phyloP scores from a whole-genome alignment of 2,797 vertebrate genomes.

The Leptodactylus fallax region DNA sequence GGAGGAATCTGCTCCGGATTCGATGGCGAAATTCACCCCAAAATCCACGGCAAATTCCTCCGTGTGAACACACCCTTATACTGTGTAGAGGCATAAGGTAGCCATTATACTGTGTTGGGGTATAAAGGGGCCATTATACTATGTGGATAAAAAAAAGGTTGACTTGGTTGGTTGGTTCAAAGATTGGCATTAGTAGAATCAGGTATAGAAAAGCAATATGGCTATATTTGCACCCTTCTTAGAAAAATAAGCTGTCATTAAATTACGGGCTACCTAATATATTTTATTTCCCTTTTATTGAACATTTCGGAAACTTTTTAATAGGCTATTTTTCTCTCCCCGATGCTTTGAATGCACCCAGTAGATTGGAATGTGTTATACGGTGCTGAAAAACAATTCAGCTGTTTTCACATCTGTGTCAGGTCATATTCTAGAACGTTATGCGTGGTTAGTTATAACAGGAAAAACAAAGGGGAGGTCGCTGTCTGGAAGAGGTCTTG shows the following conservation, averaged over 20 bases:
- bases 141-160: background rate
- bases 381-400: background rate
- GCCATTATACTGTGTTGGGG: too few relatives aligned
- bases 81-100: too few relatives aligned
- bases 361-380: background rate
- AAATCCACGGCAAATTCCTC: too few relatives aligned
- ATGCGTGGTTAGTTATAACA: slow-evolving; percentile 39
- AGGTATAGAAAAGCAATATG: background rate
- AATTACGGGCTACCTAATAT: too few relatives aligned
- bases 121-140: too few relatives aligned
- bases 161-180: background rate
- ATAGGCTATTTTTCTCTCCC: background rate
- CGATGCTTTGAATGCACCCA: background rate
- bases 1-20: too few relatives aligned
- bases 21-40: too few relatives aligned
- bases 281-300: background rate
- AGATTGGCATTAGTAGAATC: background rate
- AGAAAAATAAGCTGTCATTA: too few relatives aligned
- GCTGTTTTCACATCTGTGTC: slow-evolving; percentile 6
- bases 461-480: slow-evolving; percentile 56
- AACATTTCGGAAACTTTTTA: background rate
- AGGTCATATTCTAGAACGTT: slow-evolving; percentile 24
- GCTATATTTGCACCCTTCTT: background rate
- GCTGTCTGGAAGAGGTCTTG: slow-evolving; percentile 64
- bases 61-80: too few relatives aligned